A percentile compares a stretch with the other conserved stretches of the same genome.
Conservation (phyloP, 1,140 invertebrate species). For the Papilio machaon region DNA sequence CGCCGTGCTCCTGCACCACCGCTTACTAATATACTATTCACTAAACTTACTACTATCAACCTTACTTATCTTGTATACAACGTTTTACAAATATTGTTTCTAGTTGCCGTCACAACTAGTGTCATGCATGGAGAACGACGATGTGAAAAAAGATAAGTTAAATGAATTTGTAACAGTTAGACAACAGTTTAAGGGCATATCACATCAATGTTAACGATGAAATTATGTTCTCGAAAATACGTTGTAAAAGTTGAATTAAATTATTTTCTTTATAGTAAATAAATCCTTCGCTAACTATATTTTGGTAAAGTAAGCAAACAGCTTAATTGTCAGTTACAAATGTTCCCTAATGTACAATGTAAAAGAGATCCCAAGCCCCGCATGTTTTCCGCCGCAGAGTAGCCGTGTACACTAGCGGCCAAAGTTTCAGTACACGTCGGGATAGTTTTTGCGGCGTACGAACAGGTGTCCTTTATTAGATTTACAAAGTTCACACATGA, state of each 20-base stretch:
- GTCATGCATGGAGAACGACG: not conserved
- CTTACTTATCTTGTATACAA: not conserved
- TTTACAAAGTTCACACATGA: slow-evolving; percentile 28
- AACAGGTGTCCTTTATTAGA: slow-evolving; percentile 38
- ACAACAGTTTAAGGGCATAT: no score
- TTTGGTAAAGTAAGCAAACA: not conserved
- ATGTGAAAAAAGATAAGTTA: no score
- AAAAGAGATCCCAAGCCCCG: not conserved
- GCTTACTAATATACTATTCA: not conserved
- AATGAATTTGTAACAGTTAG: no score
- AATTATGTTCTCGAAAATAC: no score
- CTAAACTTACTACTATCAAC: not conserved
- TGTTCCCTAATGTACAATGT: not conserved
- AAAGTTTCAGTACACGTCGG: not conserved
- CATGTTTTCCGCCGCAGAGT: not conserved
- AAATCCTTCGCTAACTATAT: not conserved
- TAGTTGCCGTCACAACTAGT: not conserved
- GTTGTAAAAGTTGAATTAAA: not conserved
- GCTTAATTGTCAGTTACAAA: not conserved
- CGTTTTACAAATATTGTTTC: not conserved
- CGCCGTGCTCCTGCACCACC: not conserved
- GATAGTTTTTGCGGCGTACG: slow-evolving; percentile 16
- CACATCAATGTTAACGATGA: no score
- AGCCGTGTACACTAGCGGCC: not conserved
- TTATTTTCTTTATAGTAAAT: not conserved